A percentile compares a stretch with the other conserved stretches of the same genome.
Evolutionary conservation across 2,797 vertebrate genomes (phyloP).

Genomic region (Sebastes kiyomatsui): DNA sequence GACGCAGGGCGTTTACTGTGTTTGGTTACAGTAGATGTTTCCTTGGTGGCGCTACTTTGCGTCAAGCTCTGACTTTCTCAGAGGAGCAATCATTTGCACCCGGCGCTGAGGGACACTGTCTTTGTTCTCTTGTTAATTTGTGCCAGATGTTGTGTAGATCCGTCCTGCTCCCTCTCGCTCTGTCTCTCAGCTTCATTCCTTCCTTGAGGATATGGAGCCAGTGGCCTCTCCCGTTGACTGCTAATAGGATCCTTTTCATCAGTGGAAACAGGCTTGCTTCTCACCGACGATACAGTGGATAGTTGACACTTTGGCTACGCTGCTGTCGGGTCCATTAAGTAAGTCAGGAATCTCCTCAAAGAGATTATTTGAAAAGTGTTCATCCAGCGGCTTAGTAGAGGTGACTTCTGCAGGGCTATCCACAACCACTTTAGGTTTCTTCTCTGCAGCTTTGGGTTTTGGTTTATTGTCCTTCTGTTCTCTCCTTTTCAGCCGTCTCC

Average conservation of each 20-base stretch:
- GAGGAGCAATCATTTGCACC: constrained; percentile 48
- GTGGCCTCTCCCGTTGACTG: constrained; percentile 58
- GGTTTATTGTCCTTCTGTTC: not conserved
- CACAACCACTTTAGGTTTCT: not conserved
- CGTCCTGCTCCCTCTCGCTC: constrained; percentile 23
- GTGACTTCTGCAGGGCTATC: not conserved
- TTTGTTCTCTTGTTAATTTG: constrained; percentile 35
- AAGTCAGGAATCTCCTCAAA: constrained; percentile 33
- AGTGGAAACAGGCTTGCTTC: not conserved
- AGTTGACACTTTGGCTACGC: constrained; percentile 74
- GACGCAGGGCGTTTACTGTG: constrained; percentile 47
- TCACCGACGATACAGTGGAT: constrained; percentile 64
- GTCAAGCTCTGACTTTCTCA: constrained; percentile 16
- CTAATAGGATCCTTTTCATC: constrained; percentile 36
- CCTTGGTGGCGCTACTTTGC: not conserved
- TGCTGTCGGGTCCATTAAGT: constrained; percentile 43
- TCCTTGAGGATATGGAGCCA: constrained; percentile 72
- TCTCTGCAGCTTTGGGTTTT: not conserved
- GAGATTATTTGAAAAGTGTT: constrained; percentile 34
- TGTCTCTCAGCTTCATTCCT: constrained; percentile 10
- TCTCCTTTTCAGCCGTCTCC: not conserved
- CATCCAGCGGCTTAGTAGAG: constrained; percentile 64
- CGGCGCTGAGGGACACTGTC: constrained; percentile 43
- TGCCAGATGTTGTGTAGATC: not conserved
- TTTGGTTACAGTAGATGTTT: constrained; percentile 5